Evolutionary conservation across 2,888 invertebrate genomes (phyloP).

Genomic region (Oligia latruncula): DNA sequence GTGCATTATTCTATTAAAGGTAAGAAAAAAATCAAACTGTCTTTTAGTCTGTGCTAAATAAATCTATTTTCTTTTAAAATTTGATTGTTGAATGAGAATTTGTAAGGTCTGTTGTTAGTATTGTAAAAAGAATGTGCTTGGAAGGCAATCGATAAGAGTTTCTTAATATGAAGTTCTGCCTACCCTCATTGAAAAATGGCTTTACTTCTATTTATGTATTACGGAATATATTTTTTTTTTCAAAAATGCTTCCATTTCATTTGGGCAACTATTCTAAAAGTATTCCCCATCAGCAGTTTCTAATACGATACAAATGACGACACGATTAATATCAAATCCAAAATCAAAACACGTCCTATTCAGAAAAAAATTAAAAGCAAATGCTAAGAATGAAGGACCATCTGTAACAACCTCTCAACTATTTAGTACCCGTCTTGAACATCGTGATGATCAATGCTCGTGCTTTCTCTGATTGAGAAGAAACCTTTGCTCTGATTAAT

Average conservation of each 20-base stretch:
- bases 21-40: constrained; percentile 61
- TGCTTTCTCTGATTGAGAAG: background rate
- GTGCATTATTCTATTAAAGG: constrained; percentile 98
- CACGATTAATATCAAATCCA: too few species aligned
- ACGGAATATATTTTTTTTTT: too few species aligned
- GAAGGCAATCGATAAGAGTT: too few species aligned
- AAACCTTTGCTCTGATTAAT: too few species aligned
- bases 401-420: background rate
- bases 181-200: too few species aligned
- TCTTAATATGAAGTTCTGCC: too few species aligned
- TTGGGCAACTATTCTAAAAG: background rate
- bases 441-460: too few species aligned
- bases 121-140: background rate
- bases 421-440: too few species aligned
- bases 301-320: background rate
- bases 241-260: background rate
- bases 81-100: background rate
- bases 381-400: background rate
- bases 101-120: background rate
- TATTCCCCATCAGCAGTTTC: too few species aligned
- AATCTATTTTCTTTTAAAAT: too few species aligned
- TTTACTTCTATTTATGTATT: too few species aligned
- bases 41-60: too few species aligned
- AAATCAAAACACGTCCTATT: background rate
- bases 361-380: background rate